Base-by-base conservation (phyloP, 1,140 invertebrate genomes). In the Aphelinus certus region DNA sequence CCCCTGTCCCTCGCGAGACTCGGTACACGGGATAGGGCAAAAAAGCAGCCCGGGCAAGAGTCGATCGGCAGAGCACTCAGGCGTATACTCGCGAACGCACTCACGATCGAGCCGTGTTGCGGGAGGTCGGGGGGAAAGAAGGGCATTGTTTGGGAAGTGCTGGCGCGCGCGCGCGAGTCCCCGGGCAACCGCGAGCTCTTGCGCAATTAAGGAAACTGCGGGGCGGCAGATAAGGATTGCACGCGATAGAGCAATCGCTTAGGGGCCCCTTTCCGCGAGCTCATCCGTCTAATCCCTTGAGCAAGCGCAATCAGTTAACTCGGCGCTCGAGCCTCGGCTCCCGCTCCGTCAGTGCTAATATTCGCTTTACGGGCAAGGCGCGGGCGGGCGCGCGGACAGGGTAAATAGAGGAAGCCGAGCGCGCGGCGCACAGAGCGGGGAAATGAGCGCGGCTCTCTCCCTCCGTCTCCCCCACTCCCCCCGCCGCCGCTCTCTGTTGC, bases 261-360 rank as follows among this genome's bases (percentile, higher is more conserved):
- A 75, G 67, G 64, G 66, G 5, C 60, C 73, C 73, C 73, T 75
- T 70, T 75, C 73, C 73, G 73, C 73, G 73, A 75, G 73, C 73
- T 75, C 73, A 75, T 69, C 73, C 73, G 67, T 75, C 73, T 75
- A 75, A 75, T 69, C 73, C 73, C 61, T 75, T 75, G 55, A 75
- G 73, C 73, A 75, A 75, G 73, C 73, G 73, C 73, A 75, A 75
- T 75, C 73, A 75, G 73, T 75, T 75, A 75, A 70, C 66, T 64
- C 73, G 58, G 56, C 61, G 26, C 51, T 63, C 47, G 58, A 45
- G 4, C 1, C 45, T n/a, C 53, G 65, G 3, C 43, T 56, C 45
- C 68, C 46, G 26, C 71, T 62, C 51, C 51, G 47, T 62, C 66
- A 64, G 73, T 75, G 73, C 66, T 75, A 75, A 75, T 75, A 75